A percentile compares a stretch with the other conserved stretches of the same genome.
phyloP scores from a whole-genome alignment of 2,888 invertebrate species.

The Amorpha juglandis region DNA sequence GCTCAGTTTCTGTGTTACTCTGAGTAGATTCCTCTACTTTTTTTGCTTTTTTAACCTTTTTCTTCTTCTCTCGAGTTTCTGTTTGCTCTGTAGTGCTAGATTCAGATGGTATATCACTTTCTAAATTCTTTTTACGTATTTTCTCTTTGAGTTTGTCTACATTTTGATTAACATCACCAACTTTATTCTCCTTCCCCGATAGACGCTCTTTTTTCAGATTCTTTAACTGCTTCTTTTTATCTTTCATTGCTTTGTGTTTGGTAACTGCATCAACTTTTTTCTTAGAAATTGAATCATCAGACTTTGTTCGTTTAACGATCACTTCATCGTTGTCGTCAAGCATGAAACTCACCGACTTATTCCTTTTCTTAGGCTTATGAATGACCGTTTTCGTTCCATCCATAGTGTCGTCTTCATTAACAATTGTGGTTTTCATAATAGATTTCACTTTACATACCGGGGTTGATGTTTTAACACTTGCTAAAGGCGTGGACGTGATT shows the following conservation, averaged over 20 bases:
- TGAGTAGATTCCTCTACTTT: conserved; percentile 32
- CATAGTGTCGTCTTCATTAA: conserved; percentile 39
- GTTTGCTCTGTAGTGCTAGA: conserved; percentile 30
- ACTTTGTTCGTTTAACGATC: conserved; percentile 64
- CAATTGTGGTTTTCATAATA: conserved; percentile 57
- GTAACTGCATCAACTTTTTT: conserved; percentile 35
- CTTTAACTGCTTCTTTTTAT: conserved; percentile 33
- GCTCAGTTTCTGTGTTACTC: conserved; percentile 31
- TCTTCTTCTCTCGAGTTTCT: conserved; percentile 35
- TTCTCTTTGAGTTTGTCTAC: conserved; percentile 36
- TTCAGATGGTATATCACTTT: conserved; percentile 30
- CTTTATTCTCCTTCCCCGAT: conserved; percentile 50
- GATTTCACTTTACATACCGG: conserved; percentile 54
- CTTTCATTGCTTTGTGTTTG: conserved; percentile 35
- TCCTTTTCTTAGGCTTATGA: conserved; percentile 66
- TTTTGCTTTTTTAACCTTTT: conserved; percentile 50
- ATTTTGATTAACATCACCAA: conserved; percentile 35
- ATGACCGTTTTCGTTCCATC: conserved; percentile 40
- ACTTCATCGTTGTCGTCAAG: conserved; percentile 66
- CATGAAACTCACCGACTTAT: conserved; percentile 75
- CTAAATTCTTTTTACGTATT: conserved; percentile 35
- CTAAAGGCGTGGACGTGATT: conserved; percentile 56
- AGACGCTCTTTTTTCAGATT: conserved; percentile 41
- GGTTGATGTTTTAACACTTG: conserved; percentile 35
- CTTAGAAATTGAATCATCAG: conserved; percentile 46